Base-by-base conservation (phyloP, 2,888 invertebrate genomes). In the Eupithecia subumbrata region DNA sequence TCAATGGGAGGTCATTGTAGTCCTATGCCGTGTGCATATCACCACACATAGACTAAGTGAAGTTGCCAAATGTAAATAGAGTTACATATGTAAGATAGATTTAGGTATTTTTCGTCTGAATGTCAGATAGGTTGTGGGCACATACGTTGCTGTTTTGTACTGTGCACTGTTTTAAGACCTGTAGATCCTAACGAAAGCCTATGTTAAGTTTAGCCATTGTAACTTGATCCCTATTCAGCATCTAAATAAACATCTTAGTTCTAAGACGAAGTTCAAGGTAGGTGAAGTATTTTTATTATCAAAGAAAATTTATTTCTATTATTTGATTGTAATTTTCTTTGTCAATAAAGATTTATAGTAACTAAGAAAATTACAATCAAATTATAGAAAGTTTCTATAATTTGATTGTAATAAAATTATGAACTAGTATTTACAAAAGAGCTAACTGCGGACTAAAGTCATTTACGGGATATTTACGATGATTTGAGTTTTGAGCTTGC, bases 1-100 rank as follows among this genome's bases (percentile, higher is more conserved):
- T 92, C 91, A 92, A 83, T 86, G 90, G 90, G 89, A 80, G 87
- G 88, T 89, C 88, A 84, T 86, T 77, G 85, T 89, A 90, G 88
- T 87, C 90, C 91, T 86, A 88, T 87, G 91, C 91, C 88, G 87
- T 83, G 91, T 87, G 92, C 94, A 94, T 94, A 94, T 94, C 94
- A 90, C 89, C 94, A 90, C 89, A 88, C 88, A 88, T 94, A 94
- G 92, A 88, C 85, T 94, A 93, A 93, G 91, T 84, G 82, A 90
- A 88, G 91, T 92, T 94, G 94, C 94, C 94, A 94, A 94, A 94
- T 93, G 94, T 94, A 93, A 88, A 93, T 93, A 93, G 82, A 73
- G 22, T 76, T 74, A n/a, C n/a, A n/a, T n/a, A 75, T 52, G 9
- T 79, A 87, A 87, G 83, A 67, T 86, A 84, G 80, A 80, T 12